phyloP scores from a whole-genome alignment of 1,140 invertebrate genomes.

The Halictus rubicundus region DNA sequence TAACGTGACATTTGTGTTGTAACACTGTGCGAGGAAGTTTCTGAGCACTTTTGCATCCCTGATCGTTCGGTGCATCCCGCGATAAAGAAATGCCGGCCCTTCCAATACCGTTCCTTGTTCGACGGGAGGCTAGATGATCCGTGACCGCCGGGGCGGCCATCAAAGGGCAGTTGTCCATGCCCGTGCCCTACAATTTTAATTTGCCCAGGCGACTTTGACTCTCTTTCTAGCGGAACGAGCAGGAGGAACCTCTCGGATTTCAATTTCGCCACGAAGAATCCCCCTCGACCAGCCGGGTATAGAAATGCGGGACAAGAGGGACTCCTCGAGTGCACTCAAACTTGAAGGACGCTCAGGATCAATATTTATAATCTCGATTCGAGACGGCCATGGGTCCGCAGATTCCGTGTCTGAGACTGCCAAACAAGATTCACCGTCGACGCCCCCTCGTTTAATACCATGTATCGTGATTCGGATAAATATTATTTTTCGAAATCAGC shows the following conservation, averaged over 20 bases:
- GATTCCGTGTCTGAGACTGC: constrained; percentile 60
- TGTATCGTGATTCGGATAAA: background rate
- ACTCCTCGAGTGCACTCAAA: constrained; percentile 73
- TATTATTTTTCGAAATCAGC: constrained; percentile 21
- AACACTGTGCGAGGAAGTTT: background rate
- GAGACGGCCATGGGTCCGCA: constrained; percentile 71
- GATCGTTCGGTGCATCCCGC: background rate
- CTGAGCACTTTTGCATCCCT: background rate
- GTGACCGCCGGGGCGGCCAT: constrained; percentile 39
- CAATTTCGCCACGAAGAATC: constrained; percentile 77
- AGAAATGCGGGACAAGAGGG: constrained; percentile 76
- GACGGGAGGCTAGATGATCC: constrained; percentile 36
- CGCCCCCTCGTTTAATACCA: constrained; percentile 28
- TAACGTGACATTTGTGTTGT: too few species aligned
- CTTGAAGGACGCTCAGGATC: constrained; percentile 77
- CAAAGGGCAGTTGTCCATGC: constrained; percentile 49
- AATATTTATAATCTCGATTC: constrained; percentile 80
- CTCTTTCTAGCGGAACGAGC: constrained; percentile 53
- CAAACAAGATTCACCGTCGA: constrained; percentile 64
- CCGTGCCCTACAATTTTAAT: constrained; percentile 65
- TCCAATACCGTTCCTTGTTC: constrained; percentile 12
- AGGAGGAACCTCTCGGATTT: constrained; percentile 74
- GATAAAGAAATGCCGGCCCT: constrained; percentile 9
- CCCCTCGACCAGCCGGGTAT: constrained; percentile 72
- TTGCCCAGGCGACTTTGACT: constrained; percentile 65